Percentiles rank a stretch among this genome's conserved stretches.
phyloP scores from a whole-genome alignment of 2,113 vertebrate species.

The Mus spicilegus region DNA sequence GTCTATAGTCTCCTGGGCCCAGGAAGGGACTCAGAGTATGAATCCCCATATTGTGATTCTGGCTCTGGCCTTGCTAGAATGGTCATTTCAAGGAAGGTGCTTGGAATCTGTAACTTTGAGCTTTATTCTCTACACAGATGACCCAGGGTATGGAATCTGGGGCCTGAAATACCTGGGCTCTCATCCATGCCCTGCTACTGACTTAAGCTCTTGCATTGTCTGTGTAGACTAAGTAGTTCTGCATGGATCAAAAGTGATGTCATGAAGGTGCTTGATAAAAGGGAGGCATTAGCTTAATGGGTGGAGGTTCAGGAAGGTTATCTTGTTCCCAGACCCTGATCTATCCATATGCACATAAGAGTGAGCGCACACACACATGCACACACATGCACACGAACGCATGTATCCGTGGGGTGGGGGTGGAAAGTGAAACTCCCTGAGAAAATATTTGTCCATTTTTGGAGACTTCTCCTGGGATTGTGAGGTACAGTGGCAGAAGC shows the following conservation, averaged over 20 bases:
- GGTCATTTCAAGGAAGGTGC: neutral
- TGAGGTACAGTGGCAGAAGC: neutral
- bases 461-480: neutral
- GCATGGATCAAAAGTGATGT: neutral
- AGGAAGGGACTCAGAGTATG: neutral
- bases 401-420: no score
- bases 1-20: neutral
- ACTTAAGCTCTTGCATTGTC: neutral
- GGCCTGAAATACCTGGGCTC: neutral
- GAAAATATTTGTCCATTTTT: neutral
- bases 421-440: neutral
- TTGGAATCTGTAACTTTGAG: neutral
- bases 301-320: neutral
- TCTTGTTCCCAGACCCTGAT: neutral
- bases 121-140: neutral
- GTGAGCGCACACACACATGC: rapidly evolving
- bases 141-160: neutral
- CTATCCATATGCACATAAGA: neutral
- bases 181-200: neutral
- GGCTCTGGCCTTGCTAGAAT: neutral
- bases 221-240: neutral
- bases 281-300: neutral
- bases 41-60: neutral
- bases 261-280: neutral
- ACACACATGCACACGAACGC: no score